Base-by-base conservation (phyloP, 1,140 invertebrate genomes). In the Drosophila serrata region DNA sequence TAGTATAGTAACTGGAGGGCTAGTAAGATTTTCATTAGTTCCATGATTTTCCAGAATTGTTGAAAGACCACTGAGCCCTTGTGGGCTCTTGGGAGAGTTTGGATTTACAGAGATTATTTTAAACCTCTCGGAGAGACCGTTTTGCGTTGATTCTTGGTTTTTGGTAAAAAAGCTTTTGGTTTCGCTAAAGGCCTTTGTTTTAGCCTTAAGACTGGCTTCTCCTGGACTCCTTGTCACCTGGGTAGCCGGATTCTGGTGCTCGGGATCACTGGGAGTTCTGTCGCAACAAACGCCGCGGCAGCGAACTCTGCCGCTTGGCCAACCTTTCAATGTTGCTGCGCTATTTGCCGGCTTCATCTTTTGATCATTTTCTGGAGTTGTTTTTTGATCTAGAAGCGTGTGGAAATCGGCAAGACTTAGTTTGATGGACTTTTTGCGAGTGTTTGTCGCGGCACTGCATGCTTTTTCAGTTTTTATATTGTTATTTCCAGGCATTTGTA, bases 391-490 rank as follows among this genome's bases (percentile, higher is more conserved):
- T 0, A 61, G 3, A 13, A 29, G 15, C 7, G 3, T 27, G 5
- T 76, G 70, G 22, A 76, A 82, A n/a, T 64, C 70, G 29, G 22
- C 0, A 0, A 80, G 35, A 15, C 58, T 42, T 9, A 74, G 45
- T 29, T 57, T 60, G n/a, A 19, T 6, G 0, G 46, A 33, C 27
- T 68, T 48, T 17, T 74, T 79, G 22, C 35, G 43, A 15, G 33
- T 53, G n/a, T 7, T 37, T 8, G 33, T 29, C 3, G n/a, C 33
- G 6, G 40, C 31, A 17, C 15, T 55, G 45, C 12, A 24, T 6
- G 8, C 12, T 17, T 43, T 37, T 13, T 31, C 33, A 37, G 46
- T 6, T 15, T 33, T 60, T 13, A 35, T 69, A n/a, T 57, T 55
- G 7, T 43, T 46, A 3, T 37, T 51, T 19, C n/a, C 19, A 29